Base-by-base conservation (phyloP, 1,140 invertebrate genomes). In the Mya arenaria region DNA sequence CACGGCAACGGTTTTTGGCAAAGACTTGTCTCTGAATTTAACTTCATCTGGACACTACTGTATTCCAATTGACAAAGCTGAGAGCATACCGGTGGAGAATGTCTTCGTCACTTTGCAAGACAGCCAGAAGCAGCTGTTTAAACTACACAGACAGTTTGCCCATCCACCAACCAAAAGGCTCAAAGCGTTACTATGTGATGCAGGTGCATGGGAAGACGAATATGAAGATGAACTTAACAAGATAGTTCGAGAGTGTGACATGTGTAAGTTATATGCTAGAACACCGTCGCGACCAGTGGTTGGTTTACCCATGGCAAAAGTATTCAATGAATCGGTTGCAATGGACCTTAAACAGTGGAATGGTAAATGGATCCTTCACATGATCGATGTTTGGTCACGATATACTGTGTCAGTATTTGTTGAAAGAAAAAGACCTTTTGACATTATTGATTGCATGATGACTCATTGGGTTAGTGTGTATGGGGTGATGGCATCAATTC, bases 31-130 rank as follows among this genome's bases (percentile, higher is more conserved):
- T 28, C 30, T 86, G 10, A 81, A 86, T 34, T 25, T 81, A 8
- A 86, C 82, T 30, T 77, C 75, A 30, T 81, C 82, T 13, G 82
- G 58, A 32, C 66, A 83, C 58, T 85, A 80, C 28, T 80, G 74
- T 44, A 65, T 85, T 6, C 82, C 82, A 0, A 83, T 85, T 19
- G 58, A 79, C 34, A 85, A 74, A 34, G 36, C 25, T 39, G 48
- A 60, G 19, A 48, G 63, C 3, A 48, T 41, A 66, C 28, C 69
- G 19, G 62, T 84, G 1, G 58, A 65, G 3, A 17, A 75, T 10
- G 56, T 72, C 17, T n/a, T 73, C n/a, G 4, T 69, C 30, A 32
- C 3, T 32, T 1, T 25, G 15, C 48, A 77, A n/a, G 69, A 60
- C 65, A 34, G 25, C 1, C 28, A 77, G 5, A 34, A 30, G 30